Evolutionary conservation across 2,113 vertebrate genomes (phyloP), one percentile per base, ranked within the genome.

Genomic region (Centrocercus urophasianus): DNA sequence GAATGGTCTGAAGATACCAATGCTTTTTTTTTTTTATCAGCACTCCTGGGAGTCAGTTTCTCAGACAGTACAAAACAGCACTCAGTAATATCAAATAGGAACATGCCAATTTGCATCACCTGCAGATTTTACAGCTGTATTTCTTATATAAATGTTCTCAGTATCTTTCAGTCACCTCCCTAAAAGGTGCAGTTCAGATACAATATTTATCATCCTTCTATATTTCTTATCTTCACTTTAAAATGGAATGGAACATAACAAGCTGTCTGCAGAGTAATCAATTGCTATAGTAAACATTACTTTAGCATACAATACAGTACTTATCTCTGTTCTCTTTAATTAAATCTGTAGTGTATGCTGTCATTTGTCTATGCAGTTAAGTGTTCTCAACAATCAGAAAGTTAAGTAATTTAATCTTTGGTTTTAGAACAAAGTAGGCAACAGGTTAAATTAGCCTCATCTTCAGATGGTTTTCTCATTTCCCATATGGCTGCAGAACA

Each of bases 221-320:
- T 60, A 73, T 77, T 93, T 86, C 60, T 96, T 96, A 94, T 96
- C 91, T 91, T 79, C 80, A 63, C 60, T 89, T 86, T 90, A 70
- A 94, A 93, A 91, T 92, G 84, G 95, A 96, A 95, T 87, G 93
- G 81, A 96, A 94, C 97, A 88, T 54, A 95, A 80, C 59, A 96
- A 90, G 54, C 54, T 93, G 75, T 92, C 84, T 76, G 85, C 89
- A 93, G 81, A 95, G 74, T 90, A 92, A 93, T 83, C 90, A 93
- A 60, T 83, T 83, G 86, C 78, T 93, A 97, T 78, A 97, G 61
- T 92, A 97, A 95, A 97, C 75, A 86, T 85, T 79, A 74, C 84
- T 92, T 85, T 71, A 91, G 93, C 79, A 75, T 72, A 95, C 42
- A 93, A 84, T 69, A 86, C 11, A 84, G 69, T 69, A 93, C 70